Percentiles rank a stretch among this genome's conserved stretches.
Evolutionary conservation across 2,797 vertebrate genomes (phyloP).

Genomic region (Sitta carolinensis): DNA sequence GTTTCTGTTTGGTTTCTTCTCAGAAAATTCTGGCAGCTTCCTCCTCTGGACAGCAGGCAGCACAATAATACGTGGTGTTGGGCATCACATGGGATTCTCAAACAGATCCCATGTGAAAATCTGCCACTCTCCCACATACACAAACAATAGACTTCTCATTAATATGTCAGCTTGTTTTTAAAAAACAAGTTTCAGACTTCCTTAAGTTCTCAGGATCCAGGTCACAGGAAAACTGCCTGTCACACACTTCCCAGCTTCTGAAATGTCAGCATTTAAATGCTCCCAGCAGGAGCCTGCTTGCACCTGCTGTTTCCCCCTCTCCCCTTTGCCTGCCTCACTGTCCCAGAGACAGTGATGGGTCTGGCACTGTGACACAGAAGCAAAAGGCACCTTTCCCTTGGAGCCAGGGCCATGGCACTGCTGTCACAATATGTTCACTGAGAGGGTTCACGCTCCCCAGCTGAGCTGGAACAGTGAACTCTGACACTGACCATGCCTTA

Average conservation of each 20-base stretch:
- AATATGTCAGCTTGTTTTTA: background rate
- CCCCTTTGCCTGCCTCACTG: background rate
- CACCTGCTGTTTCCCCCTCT: background rate
- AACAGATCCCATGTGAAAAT: background rate
- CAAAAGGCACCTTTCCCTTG: background rate
- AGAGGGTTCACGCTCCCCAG: background rate
- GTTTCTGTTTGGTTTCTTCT: background rate
- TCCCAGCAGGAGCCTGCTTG: background rate
- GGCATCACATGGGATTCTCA: background rate
- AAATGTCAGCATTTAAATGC: background rate
- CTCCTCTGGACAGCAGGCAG: background rate
- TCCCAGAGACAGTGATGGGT: background rate
- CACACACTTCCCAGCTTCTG: background rate
- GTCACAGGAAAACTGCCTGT: background rate
- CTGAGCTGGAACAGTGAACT: background rate
- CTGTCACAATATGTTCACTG: background rate
- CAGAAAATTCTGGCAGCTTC: background rate
- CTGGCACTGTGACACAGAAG: background rate
- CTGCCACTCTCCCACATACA: background rate
- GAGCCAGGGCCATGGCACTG: background rate
- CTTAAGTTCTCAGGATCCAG: background rate
- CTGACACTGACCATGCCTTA: background rate
- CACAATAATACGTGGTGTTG: accelerated
- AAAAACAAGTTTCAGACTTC: background rate
- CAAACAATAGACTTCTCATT: background rate